A percentile compares a stretch with the other conserved stretches of the same genome.
Evolutionary conservation across 64 coral and sea anemone genomes (phyloP).

Genomic region (Actinia tenebrosa): DNA sequence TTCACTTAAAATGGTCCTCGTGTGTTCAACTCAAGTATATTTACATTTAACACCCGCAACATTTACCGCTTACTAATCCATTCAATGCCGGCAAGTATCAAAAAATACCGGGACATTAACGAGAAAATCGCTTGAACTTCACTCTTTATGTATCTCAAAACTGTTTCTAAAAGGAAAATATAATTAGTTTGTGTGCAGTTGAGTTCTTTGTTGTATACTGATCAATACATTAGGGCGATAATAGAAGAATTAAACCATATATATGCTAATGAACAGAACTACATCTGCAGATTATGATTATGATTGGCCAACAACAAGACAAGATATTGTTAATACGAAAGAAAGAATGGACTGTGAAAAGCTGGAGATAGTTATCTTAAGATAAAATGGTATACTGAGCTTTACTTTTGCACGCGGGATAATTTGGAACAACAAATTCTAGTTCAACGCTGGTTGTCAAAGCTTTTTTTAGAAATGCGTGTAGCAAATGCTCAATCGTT

Average conservation of each 20-base stretch:
- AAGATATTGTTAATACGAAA: not conserved
- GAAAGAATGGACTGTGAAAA: constrained; percentile 8
- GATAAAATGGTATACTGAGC: not conserved
- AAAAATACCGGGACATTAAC: not conserved
- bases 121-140: not conserved
- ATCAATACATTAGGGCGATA: constrained; percentile 7
- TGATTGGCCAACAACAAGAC: not conserved
- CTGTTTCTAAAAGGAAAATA: not conserved
- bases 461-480: not conserved
- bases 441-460: not conserved
- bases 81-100: not conserved
- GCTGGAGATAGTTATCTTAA: not conserved
- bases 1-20: constrained; percentile 10
- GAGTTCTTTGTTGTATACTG: constrained; percentile 14
- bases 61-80: constrained; percentile 3
- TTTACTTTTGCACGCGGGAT: not conserved
- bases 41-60: constrained; percentile 10
- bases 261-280: constrained; percentile 14
- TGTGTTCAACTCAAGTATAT: not conserved
- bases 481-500: constrained; percentile 14
- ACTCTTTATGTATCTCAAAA: not conserved
- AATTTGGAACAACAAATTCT: not conserved
- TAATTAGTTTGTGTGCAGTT: constrained; percentile 3
- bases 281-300: constrained; percentile 12
- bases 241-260: constrained; percentile 15